Conservation (phyloP, 1,140 invertebrate species). For the Lucilia cuprina region DNA sequence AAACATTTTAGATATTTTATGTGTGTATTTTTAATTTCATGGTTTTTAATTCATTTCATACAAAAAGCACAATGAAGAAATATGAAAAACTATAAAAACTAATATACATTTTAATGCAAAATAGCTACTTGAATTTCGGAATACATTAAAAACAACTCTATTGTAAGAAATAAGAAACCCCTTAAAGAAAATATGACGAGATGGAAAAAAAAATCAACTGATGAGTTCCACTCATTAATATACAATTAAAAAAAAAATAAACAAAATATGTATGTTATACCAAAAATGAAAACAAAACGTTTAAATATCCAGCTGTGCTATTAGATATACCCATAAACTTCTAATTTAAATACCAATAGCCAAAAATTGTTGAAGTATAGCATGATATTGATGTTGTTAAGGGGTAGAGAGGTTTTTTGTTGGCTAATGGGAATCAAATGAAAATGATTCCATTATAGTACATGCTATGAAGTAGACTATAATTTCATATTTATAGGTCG, state of each 20-base stretch:
- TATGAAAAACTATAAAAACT: conserved; percentile 8
- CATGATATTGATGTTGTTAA: neutral
- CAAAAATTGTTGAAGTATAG: neutral
- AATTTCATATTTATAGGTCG: too few relatives aligned
- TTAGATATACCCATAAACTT: neutral
- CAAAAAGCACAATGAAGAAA: neutral
- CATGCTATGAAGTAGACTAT: too few relatives aligned
- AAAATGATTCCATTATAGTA: neutral
- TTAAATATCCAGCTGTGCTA: conserved; percentile 13
- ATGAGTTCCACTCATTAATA: conserved; percentile 21
- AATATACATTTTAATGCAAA: conserved; percentile 27
- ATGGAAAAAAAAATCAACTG: conserved; percentile 4
- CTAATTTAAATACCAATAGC: neutral
- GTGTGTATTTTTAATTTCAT: neutral
- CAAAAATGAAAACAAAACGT: neutral
- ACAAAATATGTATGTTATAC: neutral
- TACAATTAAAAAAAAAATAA: neutral
- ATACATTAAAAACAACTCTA: conserved; percentile 7
- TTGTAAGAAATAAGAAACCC: neutral
- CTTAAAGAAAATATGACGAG: neutral
- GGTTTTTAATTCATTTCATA: neutral
- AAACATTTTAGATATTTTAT: neutral
- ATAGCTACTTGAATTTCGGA: conserved; percentile 29
- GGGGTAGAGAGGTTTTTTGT: neutral
- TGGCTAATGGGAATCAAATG: neutral